Evolutionary conservation across 2,797 vertebrate species (phyloP).

Genomic region (Pristis pectinata): DNA sequence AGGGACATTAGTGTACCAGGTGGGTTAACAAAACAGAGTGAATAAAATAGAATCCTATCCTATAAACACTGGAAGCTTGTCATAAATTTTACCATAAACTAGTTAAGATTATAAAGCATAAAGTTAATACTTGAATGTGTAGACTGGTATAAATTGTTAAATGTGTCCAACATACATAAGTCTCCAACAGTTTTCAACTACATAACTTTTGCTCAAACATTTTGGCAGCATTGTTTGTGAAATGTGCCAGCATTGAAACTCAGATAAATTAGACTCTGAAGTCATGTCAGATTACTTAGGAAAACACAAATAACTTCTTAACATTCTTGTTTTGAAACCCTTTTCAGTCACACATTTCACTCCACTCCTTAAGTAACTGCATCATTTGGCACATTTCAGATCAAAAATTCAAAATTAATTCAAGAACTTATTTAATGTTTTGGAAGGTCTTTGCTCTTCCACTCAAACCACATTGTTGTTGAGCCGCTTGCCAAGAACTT

Average conservation of each 20-base stretch:
- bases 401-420: background rate
- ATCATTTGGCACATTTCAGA: background rate
- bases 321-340: slow-evolving; percentile 32
- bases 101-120: background rate
- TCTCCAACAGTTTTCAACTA: background rate
- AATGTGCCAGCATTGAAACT: background rate
- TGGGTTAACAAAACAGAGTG: background rate
- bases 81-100: background rate
- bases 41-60: background rate
- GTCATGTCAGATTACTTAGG: background rate
- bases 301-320: slow-evolving; percentile 22
- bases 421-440: background rate
- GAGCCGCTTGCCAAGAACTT: slow-evolving; percentile 1
- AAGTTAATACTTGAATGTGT: background rate
- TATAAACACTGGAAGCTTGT: background rate
- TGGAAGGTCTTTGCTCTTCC: background rate
- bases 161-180: too few relatives aligned
- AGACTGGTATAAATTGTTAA: background rate
- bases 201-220: background rate
- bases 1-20: too few relatives aligned
- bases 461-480: background rate
- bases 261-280: background rate
- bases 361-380: background rate
- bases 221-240: background rate
- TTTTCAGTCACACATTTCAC: background rate